Evolutionary conservation across 2,888 invertebrate species (phyloP).

Genomic region (Epirrhoe alternata): DNA sequence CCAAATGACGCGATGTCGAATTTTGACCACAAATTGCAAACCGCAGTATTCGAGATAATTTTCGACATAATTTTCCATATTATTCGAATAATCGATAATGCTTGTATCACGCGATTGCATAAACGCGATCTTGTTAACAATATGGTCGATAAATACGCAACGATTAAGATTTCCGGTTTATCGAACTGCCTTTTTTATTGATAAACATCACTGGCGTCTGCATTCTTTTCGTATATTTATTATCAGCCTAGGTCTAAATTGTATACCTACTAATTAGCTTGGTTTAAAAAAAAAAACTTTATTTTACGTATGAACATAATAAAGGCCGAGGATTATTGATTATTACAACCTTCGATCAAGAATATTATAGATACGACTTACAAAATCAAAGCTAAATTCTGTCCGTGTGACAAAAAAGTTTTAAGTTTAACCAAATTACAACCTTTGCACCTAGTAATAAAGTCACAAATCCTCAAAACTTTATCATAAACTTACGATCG

Average conservation of each 20-base stretch:
- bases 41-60: constrained; percentile 55
- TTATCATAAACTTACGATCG: too few species aligned
- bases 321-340: too few species aligned
- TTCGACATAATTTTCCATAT: constrained; percentile 60
- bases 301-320: too few species aligned
- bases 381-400: too few species aligned
- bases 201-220: neutral
- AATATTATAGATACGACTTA: too few species aligned
- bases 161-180: constrained; percentile 23
- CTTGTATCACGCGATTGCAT: constrained; percentile 50
- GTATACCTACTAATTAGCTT: too few species aligned
- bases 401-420: too few species aligned
- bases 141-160: constrained; percentile 34
- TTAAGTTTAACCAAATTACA: too few species aligned
- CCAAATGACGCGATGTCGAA: constrained; percentile 55
- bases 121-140: constrained; percentile 33
- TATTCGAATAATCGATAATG: constrained; percentile 61
- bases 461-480: too few species aligned
- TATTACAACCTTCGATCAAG: too few species aligned
- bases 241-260: neutral
- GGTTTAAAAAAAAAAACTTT: too few species aligned
- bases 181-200: constrained; percentile 10
- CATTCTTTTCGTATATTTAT: neutral
- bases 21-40: constrained; percentile 70
- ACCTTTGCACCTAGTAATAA: too few species aligned